Conservation (phyloP, 2,888 invertebrate genomes). For the Bembecia ichneumoniformis region DNA sequence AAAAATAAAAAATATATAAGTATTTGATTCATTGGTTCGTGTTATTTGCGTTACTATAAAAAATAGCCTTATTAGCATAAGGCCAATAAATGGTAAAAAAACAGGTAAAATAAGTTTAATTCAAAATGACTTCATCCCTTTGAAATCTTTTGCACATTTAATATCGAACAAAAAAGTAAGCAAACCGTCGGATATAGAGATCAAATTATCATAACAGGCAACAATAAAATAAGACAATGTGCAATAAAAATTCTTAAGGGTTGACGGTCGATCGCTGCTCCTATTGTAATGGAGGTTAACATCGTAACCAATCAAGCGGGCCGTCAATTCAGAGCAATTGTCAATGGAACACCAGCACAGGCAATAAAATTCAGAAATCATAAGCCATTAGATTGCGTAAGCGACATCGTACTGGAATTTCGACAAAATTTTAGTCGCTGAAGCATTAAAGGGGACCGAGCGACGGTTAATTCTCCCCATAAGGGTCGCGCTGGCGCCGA, state of each 20-base stretch:
- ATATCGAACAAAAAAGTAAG: no score
- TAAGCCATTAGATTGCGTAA: conserved; percentile 62
- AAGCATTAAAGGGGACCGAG: conserved; percentile 63
- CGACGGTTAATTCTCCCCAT: conserved; percentile 70
- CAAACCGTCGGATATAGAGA: no score
- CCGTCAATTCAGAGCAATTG: conserved; percentile 13
- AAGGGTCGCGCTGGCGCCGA: conserved; percentile 67
- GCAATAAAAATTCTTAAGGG: background rate
- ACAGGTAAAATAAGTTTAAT: no score
- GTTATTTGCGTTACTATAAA: no score
- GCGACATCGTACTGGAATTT: conserved; percentile 62
- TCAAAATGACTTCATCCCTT: no score
- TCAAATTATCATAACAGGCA: no score
- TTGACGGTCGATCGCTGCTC: background rate
- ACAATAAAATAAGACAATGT: background rate
- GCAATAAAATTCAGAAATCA: conserved; percentile 58
- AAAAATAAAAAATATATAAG: no score
- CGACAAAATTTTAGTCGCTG: conserved; percentile 68
- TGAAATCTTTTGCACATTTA: no score
- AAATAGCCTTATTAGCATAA: no score
- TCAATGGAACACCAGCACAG: conserved; percentile 31
- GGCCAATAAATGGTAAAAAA: no score
- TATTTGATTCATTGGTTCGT: no score
- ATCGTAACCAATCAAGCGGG: conserved; percentile 18
- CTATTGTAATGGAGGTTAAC: background rate